A percentile compares a stretch with the other conserved stretches of the same genome.
Evolutionary conservation across 2,113 vertebrate genomes (phyloP).

Genomic region (Pomatorhinus ruficollis): DNA sequence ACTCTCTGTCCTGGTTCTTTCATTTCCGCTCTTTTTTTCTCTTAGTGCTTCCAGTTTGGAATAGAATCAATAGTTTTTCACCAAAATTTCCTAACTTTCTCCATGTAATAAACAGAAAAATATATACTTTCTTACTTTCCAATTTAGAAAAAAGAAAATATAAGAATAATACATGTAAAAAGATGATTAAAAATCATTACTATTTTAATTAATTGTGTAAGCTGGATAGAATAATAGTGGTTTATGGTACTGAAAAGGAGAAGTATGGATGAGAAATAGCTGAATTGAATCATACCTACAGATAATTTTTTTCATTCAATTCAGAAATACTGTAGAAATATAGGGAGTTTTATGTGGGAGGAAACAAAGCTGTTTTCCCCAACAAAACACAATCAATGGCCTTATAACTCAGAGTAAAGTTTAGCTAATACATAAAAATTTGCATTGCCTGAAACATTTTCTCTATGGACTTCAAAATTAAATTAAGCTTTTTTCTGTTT

Average conservation of each 20-base stretch:
- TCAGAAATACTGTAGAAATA: neutral
- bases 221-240: neutral
- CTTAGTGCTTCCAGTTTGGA: neutral
- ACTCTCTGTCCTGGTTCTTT: neutral
- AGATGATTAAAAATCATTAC: neutral
- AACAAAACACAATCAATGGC: neutral
- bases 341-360: neutral
- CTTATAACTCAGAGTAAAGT: neutral
- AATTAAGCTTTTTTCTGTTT: neutral
- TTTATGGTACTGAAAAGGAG: neutral
- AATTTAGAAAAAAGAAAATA: neutral
- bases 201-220: neutral
- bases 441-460: neutral
- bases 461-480: neutral
- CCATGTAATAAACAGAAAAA: neutral
- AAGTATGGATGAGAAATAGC: neutral
- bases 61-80: neutral
- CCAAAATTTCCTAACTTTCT: neutral
- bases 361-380: neutral
- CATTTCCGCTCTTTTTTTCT: neutral
- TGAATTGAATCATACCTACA: neutral
- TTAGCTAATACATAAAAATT: neutral
- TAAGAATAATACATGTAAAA: neutral
- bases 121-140: neutral
- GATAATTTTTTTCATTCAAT: neutral